Evolutionary conservation across 2,888 invertebrate species (phyloP), one percentile per base, ranked within the genome.

Genomic region (Eulithis prunata): DNA sequence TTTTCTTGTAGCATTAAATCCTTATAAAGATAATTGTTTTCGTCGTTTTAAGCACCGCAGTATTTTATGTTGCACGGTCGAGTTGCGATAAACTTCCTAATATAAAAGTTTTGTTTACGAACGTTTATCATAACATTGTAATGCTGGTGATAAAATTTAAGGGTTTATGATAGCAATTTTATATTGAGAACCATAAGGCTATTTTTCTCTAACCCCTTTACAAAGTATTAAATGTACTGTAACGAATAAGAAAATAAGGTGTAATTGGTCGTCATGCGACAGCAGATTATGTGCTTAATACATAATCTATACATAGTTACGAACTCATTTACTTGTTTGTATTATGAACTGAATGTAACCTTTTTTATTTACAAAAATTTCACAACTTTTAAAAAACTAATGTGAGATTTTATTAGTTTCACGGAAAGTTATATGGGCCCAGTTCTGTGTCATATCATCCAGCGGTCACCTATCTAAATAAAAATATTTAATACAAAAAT

Each of bases 21-120:
- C 57, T 59, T 55, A 56, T 62, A 60, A 59, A 64, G 62, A 66
- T 71, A 67, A 73, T 73, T 71, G 65, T 71, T 71, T 63, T 51
- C 56, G 62, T 56, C 46, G 14, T 64, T 68, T 63, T 66, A 68
- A 64, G 64, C 55, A 65, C 64, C 45, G 64, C 60, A 56, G 63
- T 68, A 70, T 64, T 62, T 71, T 71, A 73, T 67, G 67, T 60
- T 51, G 62, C 62, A 64, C 64, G 64, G 66, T 59, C 60, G 62
- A 71, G 63, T 56, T 58, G 60, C 64, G 45, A 67, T 67, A 70
- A 72, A 73, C 64, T 70, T 62, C 41, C 55, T 64, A 62, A 66
- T 67, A 67, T 65, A 70, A 70, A 69, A 69, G 64, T 70, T 70
- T 64, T 60, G 57, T 65, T 62, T 60, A 60, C 57, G 59, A 57